These are phyloP conservation scores for Catostylus mosaicus DNA, from an alignment of 30 jellyfish, hydroid and myxozoan genomes.

Conservation along the genomic window DNA sequence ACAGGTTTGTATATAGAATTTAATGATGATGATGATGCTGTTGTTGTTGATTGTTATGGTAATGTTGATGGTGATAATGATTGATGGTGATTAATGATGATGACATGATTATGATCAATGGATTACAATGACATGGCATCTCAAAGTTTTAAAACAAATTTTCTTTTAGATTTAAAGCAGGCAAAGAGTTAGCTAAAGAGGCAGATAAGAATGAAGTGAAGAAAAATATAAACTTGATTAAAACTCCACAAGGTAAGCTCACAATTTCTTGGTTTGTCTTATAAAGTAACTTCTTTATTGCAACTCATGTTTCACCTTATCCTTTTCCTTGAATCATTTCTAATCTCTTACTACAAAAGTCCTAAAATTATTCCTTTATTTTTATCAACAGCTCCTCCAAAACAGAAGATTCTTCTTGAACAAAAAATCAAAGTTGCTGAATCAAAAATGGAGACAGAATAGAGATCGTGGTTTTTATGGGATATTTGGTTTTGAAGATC, in stretches of 20 bases:
- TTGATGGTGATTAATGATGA: neutral
- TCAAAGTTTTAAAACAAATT: neutral
- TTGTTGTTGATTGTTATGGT: neutral
- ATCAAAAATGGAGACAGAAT: slow-evolving; percentile 83
- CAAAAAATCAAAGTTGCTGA: slow-evolving; percentile 76
- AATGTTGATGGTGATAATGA: neutral
- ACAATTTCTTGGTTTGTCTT: neutral
- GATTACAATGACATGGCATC: neutral
- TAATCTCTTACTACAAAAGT: no score
- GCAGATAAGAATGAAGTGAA: slow-evolving; percentile 94
- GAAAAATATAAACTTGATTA: slow-evolving; percentile 82
- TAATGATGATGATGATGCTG: neutral
- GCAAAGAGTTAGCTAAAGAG: slow-evolving; percentile 87
- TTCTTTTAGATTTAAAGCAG: slow-evolving; percentile 70
- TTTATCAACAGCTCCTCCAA: slow-evolving; percentile 60
- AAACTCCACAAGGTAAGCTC: slow-evolving; percentile 75
- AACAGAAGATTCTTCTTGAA: slow-evolving; percentile 73
- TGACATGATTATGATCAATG: neutral
- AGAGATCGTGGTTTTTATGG: no score
- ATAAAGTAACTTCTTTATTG: no score
- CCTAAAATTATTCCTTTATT: no score
- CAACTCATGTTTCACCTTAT: no score
- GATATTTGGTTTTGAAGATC: no score
- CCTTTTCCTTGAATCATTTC: no score
- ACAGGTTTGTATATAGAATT: slow-evolving; percentile 66